Evolutionary conservation across 37 sponge, comb jelly and placozoan species (phyloP).

Genomic region (Ephydatia muelleri): DNA sequence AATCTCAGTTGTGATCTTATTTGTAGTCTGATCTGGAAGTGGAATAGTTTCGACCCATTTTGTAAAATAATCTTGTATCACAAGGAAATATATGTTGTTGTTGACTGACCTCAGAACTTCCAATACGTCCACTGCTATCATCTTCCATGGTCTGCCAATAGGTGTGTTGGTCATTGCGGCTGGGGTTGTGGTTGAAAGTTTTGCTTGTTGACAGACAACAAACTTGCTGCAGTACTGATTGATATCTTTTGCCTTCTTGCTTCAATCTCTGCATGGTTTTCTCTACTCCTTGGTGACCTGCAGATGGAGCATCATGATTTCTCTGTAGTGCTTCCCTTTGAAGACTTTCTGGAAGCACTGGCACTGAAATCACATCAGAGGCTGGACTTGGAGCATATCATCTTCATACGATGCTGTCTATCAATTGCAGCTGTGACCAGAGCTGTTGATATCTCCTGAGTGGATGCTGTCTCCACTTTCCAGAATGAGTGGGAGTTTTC

Average conservation of each 20-base stretch:
- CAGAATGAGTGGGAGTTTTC: no score
- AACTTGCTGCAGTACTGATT: slow-evolving; percentile 41
- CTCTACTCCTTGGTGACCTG: slow-evolving; percentile 63
- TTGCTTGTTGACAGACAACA: slow-evolving; percentile 28
- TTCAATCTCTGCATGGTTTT: slow-evolving; percentile 48
- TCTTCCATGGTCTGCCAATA: slow-evolving; percentile 31
- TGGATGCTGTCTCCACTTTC: no score
- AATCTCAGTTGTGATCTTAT: slow-evolving; percentile 13
- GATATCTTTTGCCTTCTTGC: slow-evolving; percentile 27
- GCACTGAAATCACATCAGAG: no score
- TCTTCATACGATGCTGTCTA: no score
- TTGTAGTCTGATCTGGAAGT: slow-evolving; percentile 47
- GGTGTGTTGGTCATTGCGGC: slow-evolving; percentile 27
- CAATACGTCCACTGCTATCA: slow-evolving; percentile 52
- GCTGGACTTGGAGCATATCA: no score
- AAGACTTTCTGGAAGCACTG: slow-evolving; percentile 26
- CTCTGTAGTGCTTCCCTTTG: slow-evolving; percentile 2
- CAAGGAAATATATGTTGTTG: slow-evolving; percentile 49
- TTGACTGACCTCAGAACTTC: slow-evolving; percentile 38
- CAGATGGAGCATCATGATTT: slow-evolving; percentile 18
- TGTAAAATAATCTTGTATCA: slow-evolving; percentile 62
- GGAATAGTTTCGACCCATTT: slow-evolving; percentile 65
- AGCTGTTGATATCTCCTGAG: no score
- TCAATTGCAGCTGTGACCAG: no score
- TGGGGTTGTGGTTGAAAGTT: slow-evolving; percentile 14